A percentile compares a stretch with the other conserved stretches of the same genome.
Conservation (phyloP, 2,113 vertebrate genomes). For the human region DNA sequence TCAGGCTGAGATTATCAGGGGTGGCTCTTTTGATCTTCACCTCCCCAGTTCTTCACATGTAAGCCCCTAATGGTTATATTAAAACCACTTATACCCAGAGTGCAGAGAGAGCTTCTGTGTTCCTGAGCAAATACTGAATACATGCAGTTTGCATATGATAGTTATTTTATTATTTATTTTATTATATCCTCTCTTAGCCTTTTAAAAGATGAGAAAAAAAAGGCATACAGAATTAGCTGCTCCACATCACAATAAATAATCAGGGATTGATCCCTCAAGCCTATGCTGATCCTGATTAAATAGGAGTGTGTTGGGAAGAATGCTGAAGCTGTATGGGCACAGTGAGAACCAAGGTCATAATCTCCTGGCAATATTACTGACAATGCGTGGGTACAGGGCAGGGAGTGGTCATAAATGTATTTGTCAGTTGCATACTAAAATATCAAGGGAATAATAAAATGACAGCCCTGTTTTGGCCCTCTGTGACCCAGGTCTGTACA, state of each 20-base stretch:
- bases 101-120: not conserved
- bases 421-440: not conserved
- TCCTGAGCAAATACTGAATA: not conserved
- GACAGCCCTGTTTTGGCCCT: not conserved
- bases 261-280: not conserved
- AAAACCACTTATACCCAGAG: not conserved
- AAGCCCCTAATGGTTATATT: not conserved
- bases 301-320: not conserved
- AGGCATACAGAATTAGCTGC: not conserved
- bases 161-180: not conserved
- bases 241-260: not conserved
- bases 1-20: not conserved
- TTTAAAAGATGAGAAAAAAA: not conserved
- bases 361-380: not conserved
- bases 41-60: not conserved
- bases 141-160: not conserved
- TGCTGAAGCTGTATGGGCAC: not conserved
- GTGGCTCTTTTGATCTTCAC: not conserved
- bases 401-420: not conserved
- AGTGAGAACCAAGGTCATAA: not conserved
- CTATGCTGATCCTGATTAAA: not conserved
- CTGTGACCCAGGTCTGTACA: not conserved
- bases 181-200: not conserved
- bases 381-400: not conserved
- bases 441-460: not conserved